Conservation (phyloP, 2,113 vertebrate species). For the Oryzias curvinotus region DNA sequence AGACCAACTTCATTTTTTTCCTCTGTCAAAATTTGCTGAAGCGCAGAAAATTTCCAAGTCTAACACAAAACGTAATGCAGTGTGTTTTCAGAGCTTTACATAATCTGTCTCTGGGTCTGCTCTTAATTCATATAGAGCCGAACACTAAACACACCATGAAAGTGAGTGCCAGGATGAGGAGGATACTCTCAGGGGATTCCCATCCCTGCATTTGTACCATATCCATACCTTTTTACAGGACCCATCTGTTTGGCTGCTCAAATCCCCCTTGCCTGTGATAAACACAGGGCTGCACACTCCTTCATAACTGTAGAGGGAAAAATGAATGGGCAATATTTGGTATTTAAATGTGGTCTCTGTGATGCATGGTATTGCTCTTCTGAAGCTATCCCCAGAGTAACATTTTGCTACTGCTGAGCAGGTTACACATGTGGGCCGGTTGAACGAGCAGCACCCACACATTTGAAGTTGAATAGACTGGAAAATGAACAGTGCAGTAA, state of each 20-base stretch:
- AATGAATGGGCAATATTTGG: conserved; percentile 78
- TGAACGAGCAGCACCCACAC: conserved; percentile 73
- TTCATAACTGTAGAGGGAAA: conserved; percentile 62
- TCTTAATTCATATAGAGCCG: conserved; percentile 67
- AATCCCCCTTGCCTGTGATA: conserved; percentile 77
- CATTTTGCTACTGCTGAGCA: conserved; percentile 74
- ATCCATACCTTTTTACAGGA: conserved; percentile 75
- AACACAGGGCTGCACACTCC: conserved; percentile 67
- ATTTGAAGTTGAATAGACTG: conserved; percentile 68
- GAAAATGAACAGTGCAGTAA: conserved; percentile 66
- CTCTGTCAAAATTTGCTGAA: conserved; percentile 25
- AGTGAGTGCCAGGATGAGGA: conserved; percentile 66
- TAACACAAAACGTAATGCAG: conserved; percentile 39
- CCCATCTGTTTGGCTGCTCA: conserved; percentile 79
- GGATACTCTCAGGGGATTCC: conserved; percentile 63
- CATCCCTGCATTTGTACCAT: conserved; percentile 64
- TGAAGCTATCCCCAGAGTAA: conserved; percentile 76
- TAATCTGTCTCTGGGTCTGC: conserved; percentile 56
- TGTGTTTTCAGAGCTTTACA: conserved; percentile 59
- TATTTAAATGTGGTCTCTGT: conserved; percentile 78
- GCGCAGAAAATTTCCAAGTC: conserved; percentile 16
- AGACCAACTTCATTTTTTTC: conserved; percentile 16
- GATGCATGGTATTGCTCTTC: conserved; percentile 77
- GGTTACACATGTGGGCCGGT: conserved; percentile 63
- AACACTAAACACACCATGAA: conserved; percentile 71